Evolutionary conservation across 2,797 vertebrate species (phyloP).

Genomic region (Cephalopachus bancanus): DNA sequence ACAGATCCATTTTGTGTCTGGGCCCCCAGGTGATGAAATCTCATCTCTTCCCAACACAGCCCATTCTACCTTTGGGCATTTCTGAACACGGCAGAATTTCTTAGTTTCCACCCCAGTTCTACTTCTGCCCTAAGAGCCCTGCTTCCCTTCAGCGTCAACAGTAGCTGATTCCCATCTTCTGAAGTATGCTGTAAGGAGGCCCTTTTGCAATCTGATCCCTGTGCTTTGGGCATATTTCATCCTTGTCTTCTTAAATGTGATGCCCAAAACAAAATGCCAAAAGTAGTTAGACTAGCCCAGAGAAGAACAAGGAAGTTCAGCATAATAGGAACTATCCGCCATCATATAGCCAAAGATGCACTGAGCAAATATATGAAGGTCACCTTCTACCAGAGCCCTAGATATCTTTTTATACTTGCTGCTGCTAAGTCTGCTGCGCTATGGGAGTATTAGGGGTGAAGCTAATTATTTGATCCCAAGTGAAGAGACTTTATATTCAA

Average conservation of each 20-base stretch:
- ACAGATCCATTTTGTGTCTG: neutral
- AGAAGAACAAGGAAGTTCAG: neutral
- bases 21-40: neutral
- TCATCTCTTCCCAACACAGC: neutral
- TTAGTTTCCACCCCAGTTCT: neutral
- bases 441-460: neutral
- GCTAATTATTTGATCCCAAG: neutral
- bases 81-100: neutral
- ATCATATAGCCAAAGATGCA: neutral
- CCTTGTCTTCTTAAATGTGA: neutral
- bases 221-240: neutral
- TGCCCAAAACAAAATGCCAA: neutral
- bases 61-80: neutral
- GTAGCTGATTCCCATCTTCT: neutral
- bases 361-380: neutral
- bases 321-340: neutral
- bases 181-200: neutral
- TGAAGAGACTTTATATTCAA: neutral
- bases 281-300: neutral
- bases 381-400: neutral
- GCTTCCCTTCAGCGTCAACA: neutral
- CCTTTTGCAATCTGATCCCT: neutral
- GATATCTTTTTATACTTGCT: neutral
- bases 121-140: neutral
- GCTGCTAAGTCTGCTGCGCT: neutral